Percentiles rank a stretch among this genome's conserved stretches.
Evolutionary conservation across 2,888 invertebrate genomes (phyloP).

Genomic region (Cheilosia vulpina): DNA sequence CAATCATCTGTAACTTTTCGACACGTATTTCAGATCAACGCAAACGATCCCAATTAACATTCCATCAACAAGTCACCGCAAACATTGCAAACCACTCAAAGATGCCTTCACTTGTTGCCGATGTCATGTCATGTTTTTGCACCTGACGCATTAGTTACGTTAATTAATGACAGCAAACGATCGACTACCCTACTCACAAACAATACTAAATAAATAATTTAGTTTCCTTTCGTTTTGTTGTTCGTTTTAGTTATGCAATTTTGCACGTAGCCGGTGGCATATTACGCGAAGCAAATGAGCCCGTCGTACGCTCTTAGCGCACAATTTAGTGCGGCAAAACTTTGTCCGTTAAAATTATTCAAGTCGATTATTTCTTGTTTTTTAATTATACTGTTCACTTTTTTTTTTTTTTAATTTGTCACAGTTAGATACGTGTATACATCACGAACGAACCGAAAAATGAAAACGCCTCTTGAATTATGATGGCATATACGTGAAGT

Average conservation of each 20-base stretch:
- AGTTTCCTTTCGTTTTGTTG: neutral
- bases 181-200: constrained; percentile 8
- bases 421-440: neutral
- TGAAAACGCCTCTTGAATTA: constrained; percentile 14
- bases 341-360: constrained; percentile 21
- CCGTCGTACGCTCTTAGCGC: constrained; percentile 5
- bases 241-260: constrained; percentile 30
- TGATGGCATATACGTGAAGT: constrained; percentile 32
- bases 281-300: neutral
- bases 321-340: neutral
- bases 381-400: constrained; percentile 29
- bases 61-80: too few relatives aligned
- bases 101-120: too few relatives aligned
- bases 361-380: constrained; percentile 22
- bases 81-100: too few relatives aligned
- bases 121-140: constrained; percentile 2
- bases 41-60: too few relatives aligned
- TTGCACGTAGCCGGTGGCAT: constrained; percentile 23
- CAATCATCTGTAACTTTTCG: too few relatives aligned
- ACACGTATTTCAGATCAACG: too few relatives aligned
- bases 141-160: constrained; percentile 4
- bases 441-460: neutral
- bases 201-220: constrained; percentile 14
- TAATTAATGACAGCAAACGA: constrained; percentile 29
- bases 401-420: constrained; percentile 35